Percentiles rank a stretch among this genome's conserved stretches.
These are phyloP conservation scores for Anastatus disparis DNA, from an alignment of 1,140 invertebrate species.

Conservation along the genomic window DNA sequence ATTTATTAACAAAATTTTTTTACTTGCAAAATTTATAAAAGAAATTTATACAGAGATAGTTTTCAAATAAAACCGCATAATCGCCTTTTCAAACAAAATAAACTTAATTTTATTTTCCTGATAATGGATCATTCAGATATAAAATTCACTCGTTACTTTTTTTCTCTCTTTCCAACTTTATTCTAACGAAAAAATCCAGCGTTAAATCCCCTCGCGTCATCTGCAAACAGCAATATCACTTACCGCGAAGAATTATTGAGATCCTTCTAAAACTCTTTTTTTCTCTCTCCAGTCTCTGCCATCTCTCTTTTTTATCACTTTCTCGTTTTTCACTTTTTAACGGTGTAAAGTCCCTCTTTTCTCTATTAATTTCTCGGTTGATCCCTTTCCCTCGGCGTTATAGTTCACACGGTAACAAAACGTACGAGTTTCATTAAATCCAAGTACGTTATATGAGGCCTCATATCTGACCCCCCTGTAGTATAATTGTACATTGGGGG, in stretches of 20 bases:
- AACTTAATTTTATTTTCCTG: too few relatives aligned
- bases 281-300: not conserved
- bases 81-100: too few relatives aligned
- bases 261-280: slow-evolving; percentile 9
- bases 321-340: slow-evolving; percentile 3
- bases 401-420: not conserved
- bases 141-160: too few relatives aligned
- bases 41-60: too few relatives aligned
- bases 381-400: slow-evolving; percentile 14
- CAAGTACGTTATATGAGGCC: slow-evolving; percentile 31
- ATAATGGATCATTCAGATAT: too few relatives aligned
- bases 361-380: slow-evolving; percentile 35
- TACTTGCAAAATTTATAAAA: too few relatives aligned
- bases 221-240: slow-evolving; percentile 15
- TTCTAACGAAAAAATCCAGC: too few relatives aligned
- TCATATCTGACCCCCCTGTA: slow-evolving; percentile 27
- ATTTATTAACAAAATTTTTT: too few relatives aligned
- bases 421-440: slow-evolving; percentile 40
- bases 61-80: too few relatives aligned
- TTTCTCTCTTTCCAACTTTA: too few relatives aligned
- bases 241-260: slow-evolving; percentile 15
- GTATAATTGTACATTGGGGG: slow-evolving; percentile 38
- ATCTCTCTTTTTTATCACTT: slow-evolving; percentile 16
- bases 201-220: too few relatives aligned
- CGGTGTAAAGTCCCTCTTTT: not conserved